Evolutionary conservation across 2,797 vertebrate genomes (phyloP), one percentile per base, ranked within the genome.

Genomic region (Coranthus polyacanthus): DNA sequence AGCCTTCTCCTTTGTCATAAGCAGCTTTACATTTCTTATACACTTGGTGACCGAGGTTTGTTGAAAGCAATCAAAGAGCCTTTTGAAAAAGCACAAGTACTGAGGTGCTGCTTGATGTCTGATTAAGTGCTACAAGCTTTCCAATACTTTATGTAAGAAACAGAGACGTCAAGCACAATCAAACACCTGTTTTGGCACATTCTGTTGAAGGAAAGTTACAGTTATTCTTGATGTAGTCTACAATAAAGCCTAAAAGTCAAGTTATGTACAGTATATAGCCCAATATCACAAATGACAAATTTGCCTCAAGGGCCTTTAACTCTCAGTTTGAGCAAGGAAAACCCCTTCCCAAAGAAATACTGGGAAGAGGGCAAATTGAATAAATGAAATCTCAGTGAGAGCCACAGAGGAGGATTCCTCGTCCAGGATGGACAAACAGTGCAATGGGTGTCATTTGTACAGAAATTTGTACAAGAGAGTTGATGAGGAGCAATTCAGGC

Each of bases 71-170:
- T 69, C 49, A 53, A 26, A 60, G 44, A 9, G 3, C 45, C 38
- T 57, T 73, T 62, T 63, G 13, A 70, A 61, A 65, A 37, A 43
- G 54, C 39, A 15, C 13, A 59, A 64, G 47, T 56, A 26, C 46
- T 21, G 26, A 50, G n/a, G 36, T 56, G n/a, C 57, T 2, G 5
- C 29, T 51, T 67, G 51, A 52, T 32, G 53, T 69, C 60, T 55
- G 58, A 24, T 81, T 59, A 47, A 17, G 15, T 24, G 4, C 49
- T 41, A 54, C 13, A 26, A 46, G 24, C 12, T 6, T 42, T 21
- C 11, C 15, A 29, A 39, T 20, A 37, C 29, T 10, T 54, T 26
- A 12, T 44, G 16, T n/a, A 57, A 54, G 32, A 73, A 5, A 58
- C 39, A 41, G 29, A 62, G 47, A 68, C 4, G 1, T 47, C 51